Base-by-base conservation (phyloP, 2,113 vertebrate genomes). In the Anas platyrhynchos region DNA sequence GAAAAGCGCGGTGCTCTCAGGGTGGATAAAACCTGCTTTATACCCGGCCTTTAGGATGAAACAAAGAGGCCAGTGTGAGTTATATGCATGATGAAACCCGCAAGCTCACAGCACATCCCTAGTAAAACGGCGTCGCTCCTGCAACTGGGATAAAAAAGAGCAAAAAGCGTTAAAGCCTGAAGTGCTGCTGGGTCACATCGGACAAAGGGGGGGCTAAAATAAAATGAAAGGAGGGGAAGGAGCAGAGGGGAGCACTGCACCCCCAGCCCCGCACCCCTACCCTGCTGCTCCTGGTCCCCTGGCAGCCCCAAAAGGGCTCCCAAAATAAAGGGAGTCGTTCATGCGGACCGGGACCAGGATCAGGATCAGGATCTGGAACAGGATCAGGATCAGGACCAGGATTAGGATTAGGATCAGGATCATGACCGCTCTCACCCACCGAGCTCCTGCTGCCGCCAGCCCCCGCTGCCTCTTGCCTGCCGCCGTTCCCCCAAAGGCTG, bases 31-130 rank as follows among this genome's bases (percentile, higher is more conserved):
- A 41, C 3, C 16, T 10, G 1, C 41, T 7, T 22, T 5, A 32
- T 36, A 26, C 5, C 1, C 2, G 10, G 34, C 74, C 6, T 32
- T 27, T 44, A 3, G 3, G 46, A 22, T 4, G 48, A 15, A 21
- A 41, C 2, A 2, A 11, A 31, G 52, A 23, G 32, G 50, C 31
- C 1, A 46, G 29, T 3, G 38, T 1, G 15, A 7, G 54, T 10
- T 26, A 17, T 2, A 6, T 1, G 26, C 7, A 2, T 2, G 21
- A 16, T 4, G 26, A 23, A 59, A 15, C 9, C 27, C 1, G 7
- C 11, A 3, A 48, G 7, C 7, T 23, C 20, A 1, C 3, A 4
- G 13, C 61, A 27, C 41, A 8, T 13, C 31, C 13, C 56, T 4
- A 54, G 2, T 1, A 62, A 56, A 46, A 12, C 22, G 6, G 22